Evolutionary conservation across 2,888 invertebrate species (phyloP).

Genomic region (Agrenia bidenticulata): DNA sequence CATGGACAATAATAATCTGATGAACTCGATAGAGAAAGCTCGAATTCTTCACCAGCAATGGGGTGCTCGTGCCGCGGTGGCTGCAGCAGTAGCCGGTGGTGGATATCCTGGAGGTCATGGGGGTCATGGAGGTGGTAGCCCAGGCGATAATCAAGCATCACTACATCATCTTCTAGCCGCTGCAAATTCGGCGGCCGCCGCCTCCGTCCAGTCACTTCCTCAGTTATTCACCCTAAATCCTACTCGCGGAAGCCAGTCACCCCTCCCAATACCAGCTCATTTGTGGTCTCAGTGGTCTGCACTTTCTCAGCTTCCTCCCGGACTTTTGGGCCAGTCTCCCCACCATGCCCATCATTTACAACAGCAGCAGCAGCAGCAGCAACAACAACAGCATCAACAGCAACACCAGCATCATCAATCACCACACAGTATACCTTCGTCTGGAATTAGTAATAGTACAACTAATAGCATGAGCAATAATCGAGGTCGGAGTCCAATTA

Average conservation of each 20-base stretch:
- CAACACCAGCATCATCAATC: constrained; percentile 34
- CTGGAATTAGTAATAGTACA: constrained; percentile 29
- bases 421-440: constrained; percentile 19
- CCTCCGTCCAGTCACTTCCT: constrained; percentile 54
- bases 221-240: constrained; percentile 55
- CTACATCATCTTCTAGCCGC: constrained; percentile 49
- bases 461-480: constrained; percentile 28
- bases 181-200: constrained; percentile 48
- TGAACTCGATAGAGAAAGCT: constrained; percentile 59
- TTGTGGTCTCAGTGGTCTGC: constrained; percentile 58
- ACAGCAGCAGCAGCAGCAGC: constrained; percentile 41
- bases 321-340: constrained; percentile 47
- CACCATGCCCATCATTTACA: constrained; percentile 51
- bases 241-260: constrained; percentile 53
- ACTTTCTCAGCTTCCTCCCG: constrained; percentile 53
- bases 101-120: constrained; percentile 25
- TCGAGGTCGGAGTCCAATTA: constrained; percentile 45
- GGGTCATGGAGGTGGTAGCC: constrained; percentile 34
- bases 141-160: constrained; percentile 35
- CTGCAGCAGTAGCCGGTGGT: constrained; percentile 30
- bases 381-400: too few relatives aligned
- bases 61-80: constrained; percentile 45
- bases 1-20: constrained; percentile 61
- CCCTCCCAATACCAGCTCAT: constrained; percentile 56
- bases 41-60: constrained; percentile 56